phyloP scores from a whole-genome alignment of 1,140 invertebrate genomes.

The Drosophila insularis region DNA sequence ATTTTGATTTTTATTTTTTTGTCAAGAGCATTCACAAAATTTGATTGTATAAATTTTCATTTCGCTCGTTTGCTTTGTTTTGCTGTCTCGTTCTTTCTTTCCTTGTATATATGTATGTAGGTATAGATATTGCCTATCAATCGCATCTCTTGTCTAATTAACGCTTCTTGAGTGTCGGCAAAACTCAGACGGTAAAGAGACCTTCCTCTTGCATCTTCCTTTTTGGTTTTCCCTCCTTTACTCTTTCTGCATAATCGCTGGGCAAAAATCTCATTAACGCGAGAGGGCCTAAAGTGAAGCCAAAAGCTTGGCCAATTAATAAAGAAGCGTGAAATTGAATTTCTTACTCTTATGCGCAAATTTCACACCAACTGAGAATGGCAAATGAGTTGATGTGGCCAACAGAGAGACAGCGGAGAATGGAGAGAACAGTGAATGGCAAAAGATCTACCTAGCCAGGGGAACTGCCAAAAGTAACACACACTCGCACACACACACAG shows the following conservation, averaged over 20 bases:
- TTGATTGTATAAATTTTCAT: background rate
- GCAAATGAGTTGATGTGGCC: background rate
- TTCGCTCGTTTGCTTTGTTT: background rate
- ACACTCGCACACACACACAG: conserved; percentile 38
- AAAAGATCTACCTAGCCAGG: conserved; percentile 17
- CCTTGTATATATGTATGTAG: background rate
- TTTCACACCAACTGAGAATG: conserved; percentile 57
- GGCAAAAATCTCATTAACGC: conserved; percentile 76
- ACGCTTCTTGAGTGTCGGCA: conserved; percentile 48
- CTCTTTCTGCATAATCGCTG: conserved; percentile 54
- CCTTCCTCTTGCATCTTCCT: conserved; percentile 1
- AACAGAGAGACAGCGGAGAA: background rate
- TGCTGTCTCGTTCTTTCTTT: too few relatives aligned
- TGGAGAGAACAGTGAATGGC: background rate
- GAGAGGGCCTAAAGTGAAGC: conserved; percentile 25
- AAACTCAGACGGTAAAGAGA: conserved; percentile 14
- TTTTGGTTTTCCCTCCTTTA: background rate
- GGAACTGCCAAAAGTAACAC: conserved; percentile 63
- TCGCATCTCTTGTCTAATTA: conserved; percentile 55
- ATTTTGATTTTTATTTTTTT: background rate
- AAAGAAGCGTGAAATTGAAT: conserved; percentile 81
- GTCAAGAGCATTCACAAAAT: background rate
- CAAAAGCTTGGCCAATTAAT: conserved; percentile 76
- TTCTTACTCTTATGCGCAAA: conserved; percentile 59
- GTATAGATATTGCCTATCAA: conserved; percentile 27